Evolutionary conservation across 1,140 invertebrate species (phyloP).

Genomic region (Lucilia sericata): DNA sequence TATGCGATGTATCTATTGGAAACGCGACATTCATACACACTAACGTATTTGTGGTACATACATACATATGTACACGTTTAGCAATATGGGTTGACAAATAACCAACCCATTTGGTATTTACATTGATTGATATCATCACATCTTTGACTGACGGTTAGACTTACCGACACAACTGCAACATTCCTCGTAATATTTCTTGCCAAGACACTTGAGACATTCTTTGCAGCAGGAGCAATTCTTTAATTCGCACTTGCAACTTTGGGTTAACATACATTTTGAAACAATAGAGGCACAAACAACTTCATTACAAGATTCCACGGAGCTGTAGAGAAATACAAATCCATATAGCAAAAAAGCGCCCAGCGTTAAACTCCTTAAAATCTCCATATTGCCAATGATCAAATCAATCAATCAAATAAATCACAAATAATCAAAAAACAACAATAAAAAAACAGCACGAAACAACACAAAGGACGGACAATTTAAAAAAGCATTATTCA

Average conservation of each 20-base stretch:
- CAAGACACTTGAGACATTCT: conserved; percentile 90
- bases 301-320: conserved; percentile 65
- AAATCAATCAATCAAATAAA: conserved; percentile 18
- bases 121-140: not conserved
- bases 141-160: conserved; percentile 46
- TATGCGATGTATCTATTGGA: too few relatives aligned
- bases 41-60: too few relatives aligned
- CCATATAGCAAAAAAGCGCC: conserved; percentile 49
- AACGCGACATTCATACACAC: too few relatives aligned
- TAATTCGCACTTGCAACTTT: conserved; percentile 94
- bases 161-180: conserved; percentile 91
- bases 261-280: conserved; percentile 95
- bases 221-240: conserved; percentile 92
- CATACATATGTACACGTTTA: too few relatives aligned
- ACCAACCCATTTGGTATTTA: not conserved
- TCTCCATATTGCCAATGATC: conserved; percentile 54
- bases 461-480: conserved; percentile 4
- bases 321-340: conserved; percentile 55
- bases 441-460: conserved; percentile 24
- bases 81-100: too few relatives aligned
- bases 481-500: conserved; percentile 30
- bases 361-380: conserved; percentile 59
- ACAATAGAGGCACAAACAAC: conserved; percentile 79
- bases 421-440: conserved; percentile 18
- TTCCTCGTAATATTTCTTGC: conserved; percentile 88